These are phyloP conservation scores for Ophraella communa DNA, from an alignment of 2,888 invertebrate species.

Conservation along the genomic window DNA sequence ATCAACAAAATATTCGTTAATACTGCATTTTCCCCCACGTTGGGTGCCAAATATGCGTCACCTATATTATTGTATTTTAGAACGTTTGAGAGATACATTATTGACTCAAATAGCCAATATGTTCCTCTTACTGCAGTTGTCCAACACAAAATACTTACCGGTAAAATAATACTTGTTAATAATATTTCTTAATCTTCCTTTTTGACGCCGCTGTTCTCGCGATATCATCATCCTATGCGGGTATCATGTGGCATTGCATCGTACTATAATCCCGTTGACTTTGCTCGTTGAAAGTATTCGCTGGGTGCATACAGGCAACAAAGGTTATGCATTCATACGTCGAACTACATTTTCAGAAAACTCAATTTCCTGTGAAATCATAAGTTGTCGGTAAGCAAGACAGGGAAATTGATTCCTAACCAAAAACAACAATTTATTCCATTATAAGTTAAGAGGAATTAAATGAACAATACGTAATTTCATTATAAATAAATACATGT, in stretches of 20 bases:
- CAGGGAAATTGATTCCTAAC: no score
- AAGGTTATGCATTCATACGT: conserved; percentile 51
- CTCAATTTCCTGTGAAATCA: conserved; percentile 50
- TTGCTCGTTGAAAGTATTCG: conserved; percentile 49
- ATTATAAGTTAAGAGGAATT: no score
- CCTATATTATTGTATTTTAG: no score
- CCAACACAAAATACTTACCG: not conserved
- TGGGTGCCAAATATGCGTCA: no score
- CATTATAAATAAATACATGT: no score
- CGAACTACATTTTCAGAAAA: conserved; percentile 47
- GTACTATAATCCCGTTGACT: conserved; percentile 14
- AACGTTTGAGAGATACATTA: no score
- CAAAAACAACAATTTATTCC: no score
- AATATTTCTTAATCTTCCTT: not conserved
- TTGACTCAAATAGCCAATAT: no score
- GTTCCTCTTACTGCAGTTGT: no score
- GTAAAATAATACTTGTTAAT: not conserved
- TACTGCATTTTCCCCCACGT: no score
- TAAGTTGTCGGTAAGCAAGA: conserved; percentile 36
- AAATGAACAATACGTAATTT: no score
- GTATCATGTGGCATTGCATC: conserved; percentile 45
- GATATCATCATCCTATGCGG: conserved; percentile 39
- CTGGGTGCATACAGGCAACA: conserved; percentile 7
- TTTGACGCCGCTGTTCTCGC: not conserved
- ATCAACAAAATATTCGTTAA: no score